phyloP scores from a whole-genome alignment of 2,888 invertebrate species.

The Tachystola acroxantha region DNA sequence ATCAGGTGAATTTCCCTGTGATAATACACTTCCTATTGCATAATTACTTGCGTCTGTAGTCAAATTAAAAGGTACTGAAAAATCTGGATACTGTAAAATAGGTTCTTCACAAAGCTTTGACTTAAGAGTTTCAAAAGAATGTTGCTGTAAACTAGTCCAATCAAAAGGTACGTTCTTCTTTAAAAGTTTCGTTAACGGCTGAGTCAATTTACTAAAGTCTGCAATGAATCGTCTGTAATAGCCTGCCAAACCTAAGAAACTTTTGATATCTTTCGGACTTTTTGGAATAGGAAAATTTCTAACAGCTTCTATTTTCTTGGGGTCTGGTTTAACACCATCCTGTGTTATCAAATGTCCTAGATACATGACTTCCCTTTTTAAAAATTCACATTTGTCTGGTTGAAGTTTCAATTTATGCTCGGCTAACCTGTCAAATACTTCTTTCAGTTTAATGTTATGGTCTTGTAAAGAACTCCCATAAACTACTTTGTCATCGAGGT shows the following conservation, averaged over 20 bases:
- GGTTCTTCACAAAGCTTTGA: conserved; percentile 7
- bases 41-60: conserved; percentile 14
- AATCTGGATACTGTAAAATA: conserved; percentile 13
- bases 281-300: neutral
- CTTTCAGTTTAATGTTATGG: conserved; percentile 10
- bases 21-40: conserved; percentile 12
- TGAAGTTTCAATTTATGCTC: conserved; percentile 12
- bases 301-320: conserved; percentile 15
- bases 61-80: conserved; percentile 12
- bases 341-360: conserved; percentile 25
- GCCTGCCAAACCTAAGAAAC: conserved; percentile 5
- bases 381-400: conserved; percentile 14
- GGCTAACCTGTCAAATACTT: conserved; percentile 10
- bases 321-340: conserved; percentile 24
- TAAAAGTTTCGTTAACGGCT: conserved; percentile 1
- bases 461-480: conserved; percentile 10
- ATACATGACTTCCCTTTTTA: conserved; percentile 11
- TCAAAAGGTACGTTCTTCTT: neutral
- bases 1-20: conserved; percentile 5
- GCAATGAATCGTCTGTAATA: conserved; percentile 2
- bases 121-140: conserved; percentile 9
- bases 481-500: conserved; percentile 12
- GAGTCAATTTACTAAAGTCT: conserved; percentile 3
- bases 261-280: conserved; percentile 4
- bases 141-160: conserved; percentile 9